phyloP scores from a whole-genome alignment of 92 coral and sea anemone genomes.

The Zoanthus sansibaricus region DNA sequence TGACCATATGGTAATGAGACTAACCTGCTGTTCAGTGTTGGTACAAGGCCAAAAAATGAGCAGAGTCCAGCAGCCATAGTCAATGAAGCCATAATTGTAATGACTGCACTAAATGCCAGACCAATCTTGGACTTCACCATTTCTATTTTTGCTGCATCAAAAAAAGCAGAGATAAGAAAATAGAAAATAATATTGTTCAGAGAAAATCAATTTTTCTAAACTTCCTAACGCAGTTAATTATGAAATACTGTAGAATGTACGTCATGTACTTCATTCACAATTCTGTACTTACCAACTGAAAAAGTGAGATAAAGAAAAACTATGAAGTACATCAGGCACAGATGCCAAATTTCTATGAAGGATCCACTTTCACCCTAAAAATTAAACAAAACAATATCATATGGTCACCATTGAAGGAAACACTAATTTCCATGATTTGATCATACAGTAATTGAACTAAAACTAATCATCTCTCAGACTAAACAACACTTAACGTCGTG shows the following conservation, averaged over 20 bases:
- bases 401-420: not conserved
- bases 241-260: too few relatives aligned
- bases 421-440: too few relatives aligned
- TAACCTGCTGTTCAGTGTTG: conserved; percentile 96
- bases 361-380: conserved; percentile 81
- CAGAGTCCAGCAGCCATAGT: conserved; percentile 96
- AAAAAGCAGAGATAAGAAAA: not conserved
- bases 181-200: too few relatives aligned
- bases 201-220: not conserved
- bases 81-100: conserved; percentile 93
- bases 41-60: conserved; percentile 94
- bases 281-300: conserved; percentile 86
- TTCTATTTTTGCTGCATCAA: conserved; percentile 84
- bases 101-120: conserved; percentile 95
- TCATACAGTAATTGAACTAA: too few relatives aligned
- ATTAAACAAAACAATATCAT: not conserved
- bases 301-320: conserved; percentile 96
- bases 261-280: too few relatives aligned
- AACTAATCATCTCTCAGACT: not conserved
- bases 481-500: too few relatives aligned
- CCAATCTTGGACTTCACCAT: conserved; percentile 99
- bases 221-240: not conserved
- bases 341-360: conserved; percentile 87
- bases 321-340: conserved; percentile 92
- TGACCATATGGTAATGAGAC: not conserved